phyloP scores from a whole-genome alignment of 2,113 vertebrate species.

The Alethe castanea region DNA sequence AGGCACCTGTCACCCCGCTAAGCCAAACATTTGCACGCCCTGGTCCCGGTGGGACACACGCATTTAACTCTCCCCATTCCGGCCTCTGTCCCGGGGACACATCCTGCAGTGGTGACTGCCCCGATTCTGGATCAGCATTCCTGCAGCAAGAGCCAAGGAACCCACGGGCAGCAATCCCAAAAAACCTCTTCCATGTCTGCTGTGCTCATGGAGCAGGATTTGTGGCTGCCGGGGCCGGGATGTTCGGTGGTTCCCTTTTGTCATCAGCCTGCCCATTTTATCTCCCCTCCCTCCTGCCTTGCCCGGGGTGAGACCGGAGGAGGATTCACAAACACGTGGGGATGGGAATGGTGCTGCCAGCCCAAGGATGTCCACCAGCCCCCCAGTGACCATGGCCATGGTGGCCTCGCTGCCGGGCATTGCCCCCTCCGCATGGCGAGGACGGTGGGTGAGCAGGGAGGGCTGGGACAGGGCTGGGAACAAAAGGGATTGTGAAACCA shows the following conservation, averaged over 20 bases:
- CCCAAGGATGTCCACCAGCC: background rate
- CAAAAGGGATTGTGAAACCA: background rate
- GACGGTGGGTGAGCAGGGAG: background rate
- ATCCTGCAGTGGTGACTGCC: background rate
- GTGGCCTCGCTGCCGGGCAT: background rate
- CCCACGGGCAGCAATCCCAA: accelerated
- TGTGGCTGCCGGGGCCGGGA: accelerated
- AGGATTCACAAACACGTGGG: background rate
- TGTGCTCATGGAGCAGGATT: accelerated
- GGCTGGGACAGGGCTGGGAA: background rate
- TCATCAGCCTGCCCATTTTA: background rate
- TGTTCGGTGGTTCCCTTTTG: background rate
- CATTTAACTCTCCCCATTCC: background rate
- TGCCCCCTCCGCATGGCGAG: background rate
- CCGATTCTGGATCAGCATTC: background rate
- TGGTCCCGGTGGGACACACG: background rate
- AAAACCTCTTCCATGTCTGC: background rate
- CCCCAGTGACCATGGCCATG: background rate
- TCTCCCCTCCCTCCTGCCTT: background rate
- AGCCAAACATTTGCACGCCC: background rate
- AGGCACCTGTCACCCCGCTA: background rate
- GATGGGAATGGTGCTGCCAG: background rate
- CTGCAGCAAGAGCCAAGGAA: background rate
- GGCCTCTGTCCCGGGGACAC: accelerated
- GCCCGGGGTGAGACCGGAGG: background rate